Conservation (phyloP, 2,888 invertebrate species). For the Eupithecia abbreviata region DNA sequence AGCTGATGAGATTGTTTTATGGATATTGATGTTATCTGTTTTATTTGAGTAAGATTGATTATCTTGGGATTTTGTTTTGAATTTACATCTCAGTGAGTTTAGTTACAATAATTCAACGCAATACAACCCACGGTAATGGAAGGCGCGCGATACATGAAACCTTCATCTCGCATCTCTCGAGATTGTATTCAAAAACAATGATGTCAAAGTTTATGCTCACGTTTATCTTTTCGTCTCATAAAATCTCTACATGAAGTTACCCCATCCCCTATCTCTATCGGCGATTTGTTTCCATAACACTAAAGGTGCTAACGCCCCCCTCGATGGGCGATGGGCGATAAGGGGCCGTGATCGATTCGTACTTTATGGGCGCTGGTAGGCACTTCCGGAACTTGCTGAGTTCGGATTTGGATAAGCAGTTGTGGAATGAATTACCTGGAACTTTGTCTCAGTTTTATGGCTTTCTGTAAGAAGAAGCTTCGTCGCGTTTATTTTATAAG, state of each 20-base stretch:
- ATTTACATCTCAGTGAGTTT: constrained; percentile 1
- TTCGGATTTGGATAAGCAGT: constrained; percentile 29
- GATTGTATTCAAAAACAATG: background rate
- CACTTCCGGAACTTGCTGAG: constrained; percentile 34
- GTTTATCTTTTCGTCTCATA: constrained; percentile 4
- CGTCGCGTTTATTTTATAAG: constrained; percentile 5
- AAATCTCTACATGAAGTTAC: constrained; percentile 13
- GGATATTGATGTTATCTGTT: constrained; percentile 28
- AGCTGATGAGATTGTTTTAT: constrained; percentile 25
- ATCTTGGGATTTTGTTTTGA: background rate
- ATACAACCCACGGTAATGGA: background rate
- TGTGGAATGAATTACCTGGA: constrained; percentile 29
- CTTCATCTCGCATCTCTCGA: background rate
- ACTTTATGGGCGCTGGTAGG: constrained; percentile 36
- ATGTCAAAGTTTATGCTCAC: background rate
- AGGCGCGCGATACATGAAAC: background rate
- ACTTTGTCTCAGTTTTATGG: constrained; percentile 27
- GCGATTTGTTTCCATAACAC: constrained; percentile 39
- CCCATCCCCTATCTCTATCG: constrained; percentile 20
- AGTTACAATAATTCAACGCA: background rate
- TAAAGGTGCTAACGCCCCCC: constrained; percentile 35
- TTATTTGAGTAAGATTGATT: constrained; percentile 3
- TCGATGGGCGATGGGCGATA: constrained; percentile 35
- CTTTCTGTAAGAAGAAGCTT: background rate
- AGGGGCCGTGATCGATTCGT: constrained; percentile 43